phyloP scores from a whole-genome alignment of 23 tunicate genomes.

The Oikopleura vanhoeffeni region DNA sequence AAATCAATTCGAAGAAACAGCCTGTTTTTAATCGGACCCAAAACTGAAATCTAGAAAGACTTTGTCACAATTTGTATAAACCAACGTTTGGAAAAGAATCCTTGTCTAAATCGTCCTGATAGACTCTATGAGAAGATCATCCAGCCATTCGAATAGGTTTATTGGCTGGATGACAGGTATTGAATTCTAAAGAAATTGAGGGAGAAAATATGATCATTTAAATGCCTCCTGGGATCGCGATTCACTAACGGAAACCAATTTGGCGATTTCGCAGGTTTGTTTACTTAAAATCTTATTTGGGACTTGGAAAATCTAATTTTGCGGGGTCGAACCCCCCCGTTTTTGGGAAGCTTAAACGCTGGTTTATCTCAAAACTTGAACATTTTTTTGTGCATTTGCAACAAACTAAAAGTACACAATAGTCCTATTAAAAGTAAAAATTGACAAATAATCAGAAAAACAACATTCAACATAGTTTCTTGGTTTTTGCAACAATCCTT shows the following conservation, averaged over 20 bases:
- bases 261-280: constrained; percentile 15
- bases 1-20: neutral
- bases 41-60: neutral
- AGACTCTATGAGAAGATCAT: neutral
- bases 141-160: neutral
- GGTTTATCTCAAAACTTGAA: too few relatives aligned
- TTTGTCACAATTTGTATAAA: constrained; percentile 10
- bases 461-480: too few relatives aligned
- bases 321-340: too few relatives aligned
- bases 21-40: neutral
- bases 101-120: neutral
- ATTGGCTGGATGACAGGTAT: neutral
- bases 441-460: too few relatives aligned
- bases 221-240: constrained; percentile 1
- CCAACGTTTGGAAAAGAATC: neutral
- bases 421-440: too few relatives aligned
- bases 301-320: too few relatives aligned
- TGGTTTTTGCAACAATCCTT: too few relatives aligned
- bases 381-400: too few relatives aligned
- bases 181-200: neutral
- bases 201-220: neutral
- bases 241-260: constrained; percentile 8
- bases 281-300: too few relatives aligned
- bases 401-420: too few relatives aligned
- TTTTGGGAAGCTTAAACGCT: too few relatives aligned